Evolutionary conservation across 2,113 vertebrate genomes (phyloP), one percentile per base, ranked within the genome.

Genomic region (Spilogale gracilis): DNA sequence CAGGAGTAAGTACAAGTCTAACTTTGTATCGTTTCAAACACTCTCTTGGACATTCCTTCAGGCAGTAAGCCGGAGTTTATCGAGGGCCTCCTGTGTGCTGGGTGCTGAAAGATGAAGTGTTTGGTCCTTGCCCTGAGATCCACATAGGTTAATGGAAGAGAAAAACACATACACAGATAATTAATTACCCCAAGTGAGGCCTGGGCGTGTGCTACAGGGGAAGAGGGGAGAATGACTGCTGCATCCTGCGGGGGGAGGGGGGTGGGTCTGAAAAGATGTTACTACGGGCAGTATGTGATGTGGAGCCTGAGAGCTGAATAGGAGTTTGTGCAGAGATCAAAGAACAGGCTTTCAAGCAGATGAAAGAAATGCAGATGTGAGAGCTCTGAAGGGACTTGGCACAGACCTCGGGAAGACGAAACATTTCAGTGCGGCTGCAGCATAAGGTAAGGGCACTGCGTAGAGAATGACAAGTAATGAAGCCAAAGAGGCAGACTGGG

Each of bases 11-110:
- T 45, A 6, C 25, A 74, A 56, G 83, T 63, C 23, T 54, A 56
- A 78, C 18, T 63, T 81, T 58, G 54, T 58, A 50, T 50, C 67
- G 9, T 76, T 92, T 95, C 84, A 69, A 90, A 73, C 10, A 50
- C 14, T 21, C 27, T 81, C 52, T 82, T 45, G 60, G 50, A 63
- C 38, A 71, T 38, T 74, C 74, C 74, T 84, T 61, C 43, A 88
- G 38, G 52, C 60, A 80, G 38, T 71, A 63, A 61, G 65, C n/a
- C 10, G 61, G n/a, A 13, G 50, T 60, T 92, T 69, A 50, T 16
- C 16, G 38, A 89, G 61, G 65, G 65, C n/a, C 27, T 85, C 60
- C 27, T 56, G 1, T 56, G 16, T 58, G 85, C 5, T 23, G 14
- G 4, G 76, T 30, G 18, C 20, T 85, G 48, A 83, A 65, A 61